Percentiles rank a stretch among this genome's conserved stretches.
Evolutionary conservation across 2,113 vertebrate genomes (phyloP).

Genomic region (Mirza zaza): DNA sequence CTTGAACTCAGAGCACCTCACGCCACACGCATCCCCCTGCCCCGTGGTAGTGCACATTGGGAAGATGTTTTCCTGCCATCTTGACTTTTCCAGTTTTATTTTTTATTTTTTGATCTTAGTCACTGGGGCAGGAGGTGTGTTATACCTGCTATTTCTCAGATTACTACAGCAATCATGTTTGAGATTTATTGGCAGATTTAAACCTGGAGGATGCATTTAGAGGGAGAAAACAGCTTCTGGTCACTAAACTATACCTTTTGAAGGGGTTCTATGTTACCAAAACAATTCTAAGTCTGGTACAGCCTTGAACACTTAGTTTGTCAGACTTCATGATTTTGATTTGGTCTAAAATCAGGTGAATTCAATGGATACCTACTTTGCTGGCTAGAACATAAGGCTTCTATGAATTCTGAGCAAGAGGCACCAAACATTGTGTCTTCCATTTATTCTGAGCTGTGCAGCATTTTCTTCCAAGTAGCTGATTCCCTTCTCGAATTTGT

Average conservation of each 20-base stretch:
- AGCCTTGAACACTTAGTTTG: not conserved
- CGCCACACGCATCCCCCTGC: constrained; percentile 20
- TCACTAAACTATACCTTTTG: constrained; percentile 7
- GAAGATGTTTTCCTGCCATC: not conserved
- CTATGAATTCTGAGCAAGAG: not conserved
- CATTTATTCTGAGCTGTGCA: not conserved
- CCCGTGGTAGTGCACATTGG: constrained; percentile 3
- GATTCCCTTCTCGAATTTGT: not conserved
- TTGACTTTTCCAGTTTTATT: constrained; percentile 29
- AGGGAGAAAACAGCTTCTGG: not conserved
- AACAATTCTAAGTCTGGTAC: not conserved
- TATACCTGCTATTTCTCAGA: constrained; percentile 18
- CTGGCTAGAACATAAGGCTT: not conserved
- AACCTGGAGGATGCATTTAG: constrained; percentile 28
- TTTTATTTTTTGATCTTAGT: constrained; percentile 13
- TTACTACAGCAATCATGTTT: not conserved
- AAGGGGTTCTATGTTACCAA: not conserved
- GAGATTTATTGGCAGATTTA: constrained; percentile 49
- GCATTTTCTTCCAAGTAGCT: not conserved
- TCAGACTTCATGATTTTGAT: not conserved
- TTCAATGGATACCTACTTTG: not conserved
- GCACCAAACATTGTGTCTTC: not conserved
- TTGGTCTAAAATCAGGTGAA: not conserved
- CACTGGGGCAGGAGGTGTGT: not conserved
- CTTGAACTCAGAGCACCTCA: constrained; percentile 72